These are phyloP conservation scores for Fistularia tabacaria DNA, from an alignment of 2,797 vertebrate genomes.

Conservation along the genomic window DNA sequence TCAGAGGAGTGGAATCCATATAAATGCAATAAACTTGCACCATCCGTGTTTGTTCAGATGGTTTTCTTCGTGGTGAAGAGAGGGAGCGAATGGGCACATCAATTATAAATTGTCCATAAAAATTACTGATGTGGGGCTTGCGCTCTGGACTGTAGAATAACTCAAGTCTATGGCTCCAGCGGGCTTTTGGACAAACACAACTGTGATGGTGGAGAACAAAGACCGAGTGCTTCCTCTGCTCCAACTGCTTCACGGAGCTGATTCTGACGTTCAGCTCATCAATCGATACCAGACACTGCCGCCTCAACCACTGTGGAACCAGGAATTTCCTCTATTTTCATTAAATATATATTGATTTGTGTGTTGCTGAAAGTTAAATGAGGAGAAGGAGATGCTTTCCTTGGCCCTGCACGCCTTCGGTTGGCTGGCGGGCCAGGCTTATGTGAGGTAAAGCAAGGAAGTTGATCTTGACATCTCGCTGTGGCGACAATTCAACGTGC, in stretches of 20 bases:
- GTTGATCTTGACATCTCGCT: no score
- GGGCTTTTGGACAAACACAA: conserved; percentile 71
- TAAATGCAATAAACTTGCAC: conserved; percentile 72
- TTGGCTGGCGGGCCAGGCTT: no score
- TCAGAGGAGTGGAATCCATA: conserved; percentile 60
- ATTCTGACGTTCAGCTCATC: conserved; percentile 23
- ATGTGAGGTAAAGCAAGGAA: no score
- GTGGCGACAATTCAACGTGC: no score
- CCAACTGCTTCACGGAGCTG: conserved; percentile 26
- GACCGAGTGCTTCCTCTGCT: conserved; percentile 49
- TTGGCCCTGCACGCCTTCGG: no score
- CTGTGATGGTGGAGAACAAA: conserved; percentile 64
- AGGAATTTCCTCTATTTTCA: neutral
- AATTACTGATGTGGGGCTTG: conserved; percentile 72
- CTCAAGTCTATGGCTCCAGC: conserved; percentile 68
- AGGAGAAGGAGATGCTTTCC: no score
- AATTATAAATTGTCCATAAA: conserved; percentile 74
- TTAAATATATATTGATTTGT: no score
- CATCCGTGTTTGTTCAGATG: conserved; percentile 78
- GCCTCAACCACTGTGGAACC: neutral
- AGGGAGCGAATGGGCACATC: conserved; percentile 75
- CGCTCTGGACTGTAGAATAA: conserved; percentile 68
- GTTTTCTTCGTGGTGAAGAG: conserved; percentile 65
- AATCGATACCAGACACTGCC: conserved; percentile 34
- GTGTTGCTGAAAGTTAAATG: no score